Evolutionary conservation across 2,113 vertebrate species (phyloP), one percentile per base, ranked within the genome.

Genomic region (Setophaga coronata): DNA sequence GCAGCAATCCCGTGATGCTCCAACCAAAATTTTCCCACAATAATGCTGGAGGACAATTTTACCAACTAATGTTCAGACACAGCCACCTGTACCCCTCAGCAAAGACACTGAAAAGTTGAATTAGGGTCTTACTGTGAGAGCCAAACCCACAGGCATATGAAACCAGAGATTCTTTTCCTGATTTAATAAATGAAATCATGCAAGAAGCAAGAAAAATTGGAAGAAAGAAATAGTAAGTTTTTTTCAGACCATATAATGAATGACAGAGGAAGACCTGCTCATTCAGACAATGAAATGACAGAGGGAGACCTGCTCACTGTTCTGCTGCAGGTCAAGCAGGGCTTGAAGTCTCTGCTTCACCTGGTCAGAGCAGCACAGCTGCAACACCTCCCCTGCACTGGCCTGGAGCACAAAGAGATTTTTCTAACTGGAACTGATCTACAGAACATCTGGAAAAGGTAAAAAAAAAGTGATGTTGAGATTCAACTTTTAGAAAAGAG

Each of bases 1-100:
- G 64, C 18, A 87, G 50, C 31, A 61, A 28, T 40, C 14, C 16
- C 0, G 0, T 21, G 24, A 70, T 1, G 5, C 20, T 70, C 25
- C 33, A 45, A 8, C 4, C 7, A 58, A 88, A 80, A 5, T 26
- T 40, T 25, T 72, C 45, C 67, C 69, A 65, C 62, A 18, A 3
- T 10, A 29, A 7, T 14, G 12, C 0, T 42, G 20, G 23, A 86
- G 36, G 61, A 77, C 14, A 50, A 77, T 83, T 92, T 83, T 36
- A 74, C 36, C 56, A 53, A 62, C 29, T 36, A 6, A 28, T 83
- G 58, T 88, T 57, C 67, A 76, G 54, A 40, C 76, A 53, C 54
- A 64, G 45, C 14, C 65, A 60, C 42, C 24, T 62, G 21, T 18
- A 64, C 9, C 33, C 21, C 47, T 71, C 48, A 33, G 5, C 34